Base-by-base conservation (phyloP, 2,888 invertebrate species). In the Latrodectus elegans region DNA sequence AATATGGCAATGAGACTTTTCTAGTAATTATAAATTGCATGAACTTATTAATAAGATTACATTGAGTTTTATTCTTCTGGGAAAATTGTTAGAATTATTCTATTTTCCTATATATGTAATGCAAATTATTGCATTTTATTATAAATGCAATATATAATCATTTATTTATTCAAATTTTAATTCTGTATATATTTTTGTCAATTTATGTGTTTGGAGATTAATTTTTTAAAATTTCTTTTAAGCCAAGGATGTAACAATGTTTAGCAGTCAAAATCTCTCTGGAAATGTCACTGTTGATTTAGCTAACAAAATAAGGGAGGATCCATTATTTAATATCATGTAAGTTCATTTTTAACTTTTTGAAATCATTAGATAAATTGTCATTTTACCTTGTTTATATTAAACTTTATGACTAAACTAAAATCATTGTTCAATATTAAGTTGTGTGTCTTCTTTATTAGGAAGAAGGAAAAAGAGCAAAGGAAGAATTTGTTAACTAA, bases 301-400 rank as follows among this genome's bases (percentile, higher is more conserved):
- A 91, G 95, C 95, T 72, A 94, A 97, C 26, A 98, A 98, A 93
- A 94, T 97, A 89, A 95, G 97, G 91, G 98, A 99, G 92, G 99
- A 99, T 93, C 99, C 99, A 0, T 92, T 99, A 65, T 95, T 97
- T 91, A 94, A 96, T 4, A 98, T 99, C 10, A 96, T 96, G 92
- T 92, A 80, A 75, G 77, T 55, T 72, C 22, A 72, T 22, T 64
- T 53, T 51, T 17, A 22, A 68, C 0, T 68, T 22, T 26, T 68
- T 26, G 17, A 15, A n/a, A 68, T 8, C 8, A 12, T n/a, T 17
- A 8, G 0, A 22, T 68, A 4, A 22, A 22, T 8, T 26, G 12
- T 8, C 4, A 22, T 14, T 55, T 14, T 11, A 10, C 11, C 10
- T 60, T 60, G 11, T 15, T 60, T 6, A 14, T 60, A 38, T 72